Base-by-base conservation (phyloP, 2,113 vertebrate genomes). In the Thamnaconus septentrionalis region DNA sequence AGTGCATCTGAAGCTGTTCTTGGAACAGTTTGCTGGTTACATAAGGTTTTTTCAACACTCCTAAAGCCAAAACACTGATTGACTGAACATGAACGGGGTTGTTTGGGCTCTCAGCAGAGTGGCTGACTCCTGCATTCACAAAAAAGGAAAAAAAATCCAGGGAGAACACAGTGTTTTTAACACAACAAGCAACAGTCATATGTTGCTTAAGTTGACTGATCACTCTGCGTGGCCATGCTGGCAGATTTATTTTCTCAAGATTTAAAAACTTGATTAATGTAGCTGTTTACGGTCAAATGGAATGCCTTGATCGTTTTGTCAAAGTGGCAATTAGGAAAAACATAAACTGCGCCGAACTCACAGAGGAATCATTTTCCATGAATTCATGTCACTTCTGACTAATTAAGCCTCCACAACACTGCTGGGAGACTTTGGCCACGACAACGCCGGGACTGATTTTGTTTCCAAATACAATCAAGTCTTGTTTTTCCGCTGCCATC, bases 221-320 rank as follows among this genome's bases (percentile, higher is more conserved):
- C 73, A 56, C 50, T 56, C 11, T 44, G 51, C 8, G 8, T 31
- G 8, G 64, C 52, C 31, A 58, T 64, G 65, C 49, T 41, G 44
- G 65, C 61, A 61, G 56, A 49, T 69, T 72, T 60, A 11, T 79
- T 79, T 75, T 62, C 53, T 46, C 42, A 53, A 39, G 46, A 10
- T 59, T 74, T 54, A 72, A 67, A 52, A 62, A 51, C 62, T 9
- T 84, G 75, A 86, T 80, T 67, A 71, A 75, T 59, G 44, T 6
- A 10, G 51, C 73, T 70, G 69, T 67, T 49, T 58, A 43, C 18
- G 8, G 11, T 49, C 60, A 68, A 72, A 71, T 65, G 61, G 53
- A 1, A 41, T 59, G 39, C 44, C 47, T 45, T 57, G 65, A 75
- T 54, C 48, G 11, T 6, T 58, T 4, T 0, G 7, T 64, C 44